Evolutionary conservation across 2,113 vertebrate species (phyloP).

Genomic region (Actinemys pallida): DNA sequence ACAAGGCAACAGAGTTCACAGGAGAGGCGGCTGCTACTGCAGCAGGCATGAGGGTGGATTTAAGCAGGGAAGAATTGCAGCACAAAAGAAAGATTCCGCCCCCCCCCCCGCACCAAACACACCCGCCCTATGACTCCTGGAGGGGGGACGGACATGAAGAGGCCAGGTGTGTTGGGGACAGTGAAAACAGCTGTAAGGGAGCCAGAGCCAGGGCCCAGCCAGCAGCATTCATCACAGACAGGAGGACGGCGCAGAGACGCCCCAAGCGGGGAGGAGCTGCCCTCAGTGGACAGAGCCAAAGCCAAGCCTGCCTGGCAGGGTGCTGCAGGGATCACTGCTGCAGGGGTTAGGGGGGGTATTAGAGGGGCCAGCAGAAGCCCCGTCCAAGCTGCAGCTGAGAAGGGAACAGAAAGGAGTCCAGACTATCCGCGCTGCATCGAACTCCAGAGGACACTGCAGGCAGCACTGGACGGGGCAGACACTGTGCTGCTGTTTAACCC

Average conservation of each 20-base stretch:
- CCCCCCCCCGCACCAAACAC: too few relatives aligned
- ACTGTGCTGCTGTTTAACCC: too few relatives aligned
- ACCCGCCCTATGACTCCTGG: neutral
- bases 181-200: accelerated
- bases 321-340: neutral
- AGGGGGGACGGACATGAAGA: neutral
- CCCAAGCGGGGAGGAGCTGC: neutral
- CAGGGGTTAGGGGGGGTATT: neutral
- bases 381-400: accelerated
- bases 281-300: accelerated
- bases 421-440: accelerated
- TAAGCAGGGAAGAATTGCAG: neutral
- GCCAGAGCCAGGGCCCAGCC: accelerated
- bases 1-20: neutral
- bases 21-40: neutral
- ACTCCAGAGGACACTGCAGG: neutral
- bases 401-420: neutral
- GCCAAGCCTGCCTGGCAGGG: accelerated
- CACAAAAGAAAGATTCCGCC: accelerated
- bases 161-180: accelerated
- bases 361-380: neutral
- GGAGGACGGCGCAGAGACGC: neutral
- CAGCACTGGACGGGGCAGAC: neutral
- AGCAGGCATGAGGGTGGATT: neutral
- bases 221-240: neutral